Evolutionary conservation across 2,888 invertebrate genomes (phyloP).

Genomic region (Eupithecia abbreviata): DNA sequence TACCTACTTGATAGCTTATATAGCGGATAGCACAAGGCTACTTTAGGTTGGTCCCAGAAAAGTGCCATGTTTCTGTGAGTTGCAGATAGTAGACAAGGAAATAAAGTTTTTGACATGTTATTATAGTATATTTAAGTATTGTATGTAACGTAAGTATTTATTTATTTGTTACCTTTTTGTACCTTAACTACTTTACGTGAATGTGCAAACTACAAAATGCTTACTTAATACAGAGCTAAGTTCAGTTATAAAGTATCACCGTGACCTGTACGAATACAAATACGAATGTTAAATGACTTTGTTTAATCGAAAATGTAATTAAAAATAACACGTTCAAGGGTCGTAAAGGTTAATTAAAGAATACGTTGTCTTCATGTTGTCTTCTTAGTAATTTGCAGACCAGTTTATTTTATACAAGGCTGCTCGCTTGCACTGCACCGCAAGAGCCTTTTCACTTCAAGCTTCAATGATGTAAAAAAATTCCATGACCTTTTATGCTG

Average conservation of each 20-base stretch:
- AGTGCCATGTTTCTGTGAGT: not conserved
- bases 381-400: slow-evolving; percentile 26
- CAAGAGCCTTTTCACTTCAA: slow-evolving; percentile 2
- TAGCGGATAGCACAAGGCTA: not conserved
- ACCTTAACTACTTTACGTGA: not conserved
- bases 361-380: slow-evolving; percentile 24
- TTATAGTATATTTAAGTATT: too few species aligned
- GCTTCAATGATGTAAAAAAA: not conserved
- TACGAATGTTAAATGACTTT: not conserved
- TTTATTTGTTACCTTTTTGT: not conserved
- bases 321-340: slow-evolving; percentile 20
- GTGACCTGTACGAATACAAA: not conserved
- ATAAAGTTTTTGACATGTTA: not conserved
- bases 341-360: slow-evolving; percentile 23
- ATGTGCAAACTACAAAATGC: not conserved
- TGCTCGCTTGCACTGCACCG: slow-evolving; percentile 17
- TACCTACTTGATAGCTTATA: not conserved
- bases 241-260: not conserved
- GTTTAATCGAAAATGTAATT: slow-evolving; percentile 24
- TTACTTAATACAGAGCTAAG: not conserved
- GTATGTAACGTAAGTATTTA: not conserved
- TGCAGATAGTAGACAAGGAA: not conserved
- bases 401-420: slow-evolving; percentile 22
- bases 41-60: not conserved
- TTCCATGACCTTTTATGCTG: not conserved